Conservation (phyloP, 1,140 invertebrate genomes). For the Leguminivora glycinivorella region DNA sequence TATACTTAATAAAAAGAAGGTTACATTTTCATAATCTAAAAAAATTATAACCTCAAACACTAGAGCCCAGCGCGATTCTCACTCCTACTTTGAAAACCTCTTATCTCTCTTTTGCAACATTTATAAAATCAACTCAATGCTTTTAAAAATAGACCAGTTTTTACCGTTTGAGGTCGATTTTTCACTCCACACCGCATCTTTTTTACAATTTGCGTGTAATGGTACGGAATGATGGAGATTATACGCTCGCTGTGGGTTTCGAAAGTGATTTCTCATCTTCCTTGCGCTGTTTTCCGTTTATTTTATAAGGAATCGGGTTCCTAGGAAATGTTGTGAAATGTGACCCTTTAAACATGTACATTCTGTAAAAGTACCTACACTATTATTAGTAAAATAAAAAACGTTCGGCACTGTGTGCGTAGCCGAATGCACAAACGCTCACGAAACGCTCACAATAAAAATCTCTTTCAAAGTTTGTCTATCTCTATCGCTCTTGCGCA, state of each 20-base stretch:
- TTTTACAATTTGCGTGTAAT: slow-evolving; percentile 29
- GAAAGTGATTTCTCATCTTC: slow-evolving; percentile 20
- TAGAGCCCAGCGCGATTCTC: background rate
- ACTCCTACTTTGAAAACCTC: background rate
- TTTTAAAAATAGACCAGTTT: background rate
- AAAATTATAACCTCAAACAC: background rate
- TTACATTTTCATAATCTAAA: too few relatives aligned
- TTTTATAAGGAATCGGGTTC: slow-evolving; percentile 8
- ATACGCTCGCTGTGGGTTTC: background rate
- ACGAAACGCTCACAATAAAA: too few relatives aligned
- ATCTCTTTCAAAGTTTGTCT: too few relatives aligned
- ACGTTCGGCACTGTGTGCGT: too few relatives aligned
- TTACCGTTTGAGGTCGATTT: background rate
- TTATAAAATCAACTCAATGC: background rate
- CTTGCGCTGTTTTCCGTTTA: background rate
- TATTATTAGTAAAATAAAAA: too few relatives aligned
- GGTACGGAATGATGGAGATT: slow-evolving; percentile 27
- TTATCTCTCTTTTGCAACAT: background rate
- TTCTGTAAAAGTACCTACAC: too few relatives aligned
- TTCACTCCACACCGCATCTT: slow-evolving; percentile 21
- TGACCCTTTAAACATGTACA: too few relatives aligned
- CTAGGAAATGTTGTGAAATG: background rate
- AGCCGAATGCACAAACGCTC: too few relatives aligned
- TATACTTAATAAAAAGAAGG: too few relatives aligned
- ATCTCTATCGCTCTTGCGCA: too few relatives aligned